These are phyloP conservation scores for Noctilio leporinus DNA, from an alignment of 2,113 vertebrate species.

Conservation along the genomic window DNA sequence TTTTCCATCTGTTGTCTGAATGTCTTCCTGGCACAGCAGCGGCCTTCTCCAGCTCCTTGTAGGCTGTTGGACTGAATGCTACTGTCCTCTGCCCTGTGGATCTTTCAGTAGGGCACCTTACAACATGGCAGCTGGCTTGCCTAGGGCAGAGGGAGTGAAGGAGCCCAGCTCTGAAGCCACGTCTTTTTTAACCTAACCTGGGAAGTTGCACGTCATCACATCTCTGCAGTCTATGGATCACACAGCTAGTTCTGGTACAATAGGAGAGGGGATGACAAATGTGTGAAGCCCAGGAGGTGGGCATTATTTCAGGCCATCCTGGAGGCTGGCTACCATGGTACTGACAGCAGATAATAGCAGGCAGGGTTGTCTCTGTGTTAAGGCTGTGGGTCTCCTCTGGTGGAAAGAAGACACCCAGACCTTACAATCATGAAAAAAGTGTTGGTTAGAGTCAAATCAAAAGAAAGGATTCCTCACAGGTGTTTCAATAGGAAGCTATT, in stretches of 20 bases:
- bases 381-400: neutral
- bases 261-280: too few relatives aligned
- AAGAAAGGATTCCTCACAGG: neutral
- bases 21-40: neutral
- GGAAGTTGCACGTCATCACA: neutral
- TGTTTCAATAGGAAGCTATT: neutral
- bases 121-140: neutral
- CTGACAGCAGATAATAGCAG: neutral
- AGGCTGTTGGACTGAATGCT: neutral
- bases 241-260: neutral
- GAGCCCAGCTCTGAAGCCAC: neutral
- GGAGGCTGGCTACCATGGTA: neutral
- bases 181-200: neutral
- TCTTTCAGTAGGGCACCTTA: neutral
- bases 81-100: neutral
- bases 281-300: neutral
- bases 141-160: neutral
- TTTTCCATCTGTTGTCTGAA: neutral
- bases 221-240: neutral
- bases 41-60: neutral
- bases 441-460: neutral
- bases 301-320: neutral
- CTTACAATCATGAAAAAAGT: neutral
- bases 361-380: neutral
- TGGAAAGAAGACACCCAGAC: neutral